Evolutionary conservation across 2,888 invertebrate species (phyloP), one percentile per base, ranked within the genome.

Genomic region (Tinea semifulvella): DNA sequence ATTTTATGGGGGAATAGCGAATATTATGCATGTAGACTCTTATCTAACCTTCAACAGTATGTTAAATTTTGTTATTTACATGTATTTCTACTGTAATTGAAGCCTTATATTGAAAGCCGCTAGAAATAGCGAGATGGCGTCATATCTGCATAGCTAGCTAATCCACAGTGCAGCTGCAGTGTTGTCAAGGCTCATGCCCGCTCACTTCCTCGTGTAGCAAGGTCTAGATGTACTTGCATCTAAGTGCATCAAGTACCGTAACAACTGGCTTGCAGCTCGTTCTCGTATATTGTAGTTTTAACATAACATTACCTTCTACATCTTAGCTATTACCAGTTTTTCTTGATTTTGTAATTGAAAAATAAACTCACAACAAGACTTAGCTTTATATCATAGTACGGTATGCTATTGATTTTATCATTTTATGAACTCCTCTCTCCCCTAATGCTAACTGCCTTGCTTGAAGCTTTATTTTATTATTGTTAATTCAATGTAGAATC

Each of bases 291-390:
- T 40, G 22, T 40, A 20, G 18, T n/a, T 22, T 8, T 36, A 18
- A 7, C 7, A 18, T n/a, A 17, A 18, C 16, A 16, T 18, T 18
- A 17, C 17, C 2, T 36, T 31, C 31, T 31, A 6, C 26, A 26
- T 26, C 6, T 26, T n/a, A 26, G 11, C n/a, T n/a, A n/a, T n/a
- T n/a, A n/a, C n/a, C n/a, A n/a, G n/a, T n/a, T n/a, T n/a, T n/a
- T n/a, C n/a, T n/a, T n/a, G n/a, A n/a, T n/a, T n/a, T 66, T 68
- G 65, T 72, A 66, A 76, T 74, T 67, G 74, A 76, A 76, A 77
- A 79, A 77, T 70, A 70, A 16, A 65, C 57, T 55, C 63, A 66
- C n/a, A n/a, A n/a, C n/a, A n/a, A n/a, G n/a, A n/a, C n/a, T n/a
- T n/a, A n/a, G n/a, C n/a, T n/a, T n/a, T n/a, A n/a, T n/a, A n/a